Conservation (phyloP, 2,113 vertebrate species). For the Andinoacara biseriatus region DNA sequence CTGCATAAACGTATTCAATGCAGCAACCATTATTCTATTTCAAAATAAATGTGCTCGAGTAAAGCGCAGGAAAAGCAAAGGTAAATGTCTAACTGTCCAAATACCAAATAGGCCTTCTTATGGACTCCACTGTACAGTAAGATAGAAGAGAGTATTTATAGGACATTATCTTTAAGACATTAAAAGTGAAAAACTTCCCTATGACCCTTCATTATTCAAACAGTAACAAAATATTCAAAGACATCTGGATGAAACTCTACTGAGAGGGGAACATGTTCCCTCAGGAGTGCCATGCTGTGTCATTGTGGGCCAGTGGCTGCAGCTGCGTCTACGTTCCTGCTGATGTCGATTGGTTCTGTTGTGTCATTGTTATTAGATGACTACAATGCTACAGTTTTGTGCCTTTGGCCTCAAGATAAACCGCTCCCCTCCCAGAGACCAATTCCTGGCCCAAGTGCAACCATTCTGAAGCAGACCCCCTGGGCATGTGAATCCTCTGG, state of each 20-base stretch:
- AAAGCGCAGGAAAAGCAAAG: too few relatives aligned
- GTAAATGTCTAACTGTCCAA: too few relatives aligned
- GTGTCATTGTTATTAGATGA: conserved; percentile 75
- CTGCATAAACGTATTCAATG: too few relatives aligned
- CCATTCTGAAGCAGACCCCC: conserved; percentile 65
- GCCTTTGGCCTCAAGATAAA: conserved; percentile 58
- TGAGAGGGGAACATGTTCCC: conserved; percentile 45
- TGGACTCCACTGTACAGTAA: too few relatives aligned
- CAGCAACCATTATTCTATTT: too few relatives aligned
- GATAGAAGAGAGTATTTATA: too few relatives aligned
- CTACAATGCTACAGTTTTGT: conserved; percentile 60
- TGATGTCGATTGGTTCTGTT: conserved; percentile 70
- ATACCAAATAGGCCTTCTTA: too few relatives aligned
- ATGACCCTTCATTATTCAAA: too few relatives aligned
- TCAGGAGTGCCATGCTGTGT: conserved; percentile 66
- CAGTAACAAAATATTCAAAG: not conserved
- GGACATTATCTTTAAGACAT: too few relatives aligned
- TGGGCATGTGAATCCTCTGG: conserved; percentile 65
- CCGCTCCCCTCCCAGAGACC: conserved; percentile 28
- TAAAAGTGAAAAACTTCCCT: too few relatives aligned
- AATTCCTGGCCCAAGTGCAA: conserved; percentile 56
- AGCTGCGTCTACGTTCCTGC: conserved; percentile 64
- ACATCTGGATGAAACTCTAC: conserved; percentile 8
- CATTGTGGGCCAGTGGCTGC: conserved; percentile 65
- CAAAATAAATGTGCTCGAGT: too few relatives aligned